phyloP scores from a whole-genome alignment of 2,113 vertebrate genomes.

The Lanius ludovicianus region DNA sequence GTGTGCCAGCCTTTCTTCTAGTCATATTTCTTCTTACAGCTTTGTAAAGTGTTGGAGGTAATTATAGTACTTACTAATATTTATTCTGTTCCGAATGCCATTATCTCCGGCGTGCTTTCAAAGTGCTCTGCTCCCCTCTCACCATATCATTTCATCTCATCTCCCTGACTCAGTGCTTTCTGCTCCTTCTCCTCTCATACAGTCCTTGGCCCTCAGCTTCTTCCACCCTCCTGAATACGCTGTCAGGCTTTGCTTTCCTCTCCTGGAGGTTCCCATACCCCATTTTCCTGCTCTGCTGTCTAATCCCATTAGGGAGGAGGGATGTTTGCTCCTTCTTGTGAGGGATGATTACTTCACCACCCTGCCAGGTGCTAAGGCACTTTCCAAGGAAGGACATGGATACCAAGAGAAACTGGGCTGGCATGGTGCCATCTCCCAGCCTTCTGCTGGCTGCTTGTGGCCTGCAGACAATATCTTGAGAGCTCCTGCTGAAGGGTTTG shows the following conservation, averaged over 20 bases:
- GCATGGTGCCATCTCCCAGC: background rate
- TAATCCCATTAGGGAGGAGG: background rate
- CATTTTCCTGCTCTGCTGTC: background rate
- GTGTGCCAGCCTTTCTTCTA: constrained; percentile 19
- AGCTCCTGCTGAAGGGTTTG: constrained; percentile 29
- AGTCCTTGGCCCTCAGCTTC: background rate
- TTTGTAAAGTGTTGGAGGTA: background rate
- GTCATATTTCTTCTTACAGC: constrained; percentile 32
- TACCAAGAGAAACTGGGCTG: background rate
- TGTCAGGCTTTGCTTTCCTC: background rate
- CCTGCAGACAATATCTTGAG: background rate
- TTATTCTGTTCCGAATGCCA: constrained; percentile 22
- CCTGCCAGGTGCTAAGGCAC: background rate
- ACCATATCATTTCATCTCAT: background rate
- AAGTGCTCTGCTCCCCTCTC: constrained; percentile 11
- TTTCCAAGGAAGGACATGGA: background rate
- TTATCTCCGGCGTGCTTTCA: constrained; percentile 24
- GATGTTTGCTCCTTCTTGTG: background rate
- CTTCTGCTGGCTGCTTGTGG: background rate
- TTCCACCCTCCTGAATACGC: background rate
- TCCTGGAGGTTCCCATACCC: background rate
- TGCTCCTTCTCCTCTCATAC: background rate
- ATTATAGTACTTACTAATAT: constrained; percentile 59
- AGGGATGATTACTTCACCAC: background rate
- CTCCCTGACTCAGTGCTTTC: background rate